Evolutionary conservation across 2,113 vertebrate species (phyloP).

Genomic region (Callocephalon fimbriatum): DNA sequence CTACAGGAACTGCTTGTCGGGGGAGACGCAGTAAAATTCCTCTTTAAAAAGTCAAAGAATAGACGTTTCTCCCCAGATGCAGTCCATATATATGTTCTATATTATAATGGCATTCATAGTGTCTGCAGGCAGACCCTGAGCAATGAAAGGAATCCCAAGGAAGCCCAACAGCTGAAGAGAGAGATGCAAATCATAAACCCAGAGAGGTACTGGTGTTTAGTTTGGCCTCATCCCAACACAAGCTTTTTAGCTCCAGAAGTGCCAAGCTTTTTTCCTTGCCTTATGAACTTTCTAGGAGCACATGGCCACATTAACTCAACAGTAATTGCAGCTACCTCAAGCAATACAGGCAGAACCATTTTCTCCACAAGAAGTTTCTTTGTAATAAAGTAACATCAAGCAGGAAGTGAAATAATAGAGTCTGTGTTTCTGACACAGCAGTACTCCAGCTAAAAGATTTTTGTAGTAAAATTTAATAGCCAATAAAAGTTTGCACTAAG

Average conservation of each 20-base stretch:
- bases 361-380: slow-evolving; percentile 21
- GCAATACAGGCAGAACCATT: neutral
- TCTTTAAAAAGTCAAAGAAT: neutral
- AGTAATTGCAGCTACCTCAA: neutral
- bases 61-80: neutral
- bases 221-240: slow-evolving; percentile 52
- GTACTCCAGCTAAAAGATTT: neutral
- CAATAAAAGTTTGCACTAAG: neutral
- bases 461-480: neutral
- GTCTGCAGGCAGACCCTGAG: neutral
- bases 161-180: neutral
- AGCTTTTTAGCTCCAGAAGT: neutral
- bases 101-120: neutral
- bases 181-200: neutral
- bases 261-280: neutral
- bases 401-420: neutral
- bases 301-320: neutral
- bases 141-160: neutral
- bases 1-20: neutral
- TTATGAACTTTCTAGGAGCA: neutral
- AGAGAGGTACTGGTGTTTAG: neutral
- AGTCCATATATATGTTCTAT: neutral
- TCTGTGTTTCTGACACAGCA: neutral
- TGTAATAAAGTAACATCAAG: neutral
- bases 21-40: neutral